Percentiles rank a stretch among this genome's conserved stretches.
phyloP scores from a whole-genome alignment of 2,888 invertebrate species.

The Labia minor region DNA sequence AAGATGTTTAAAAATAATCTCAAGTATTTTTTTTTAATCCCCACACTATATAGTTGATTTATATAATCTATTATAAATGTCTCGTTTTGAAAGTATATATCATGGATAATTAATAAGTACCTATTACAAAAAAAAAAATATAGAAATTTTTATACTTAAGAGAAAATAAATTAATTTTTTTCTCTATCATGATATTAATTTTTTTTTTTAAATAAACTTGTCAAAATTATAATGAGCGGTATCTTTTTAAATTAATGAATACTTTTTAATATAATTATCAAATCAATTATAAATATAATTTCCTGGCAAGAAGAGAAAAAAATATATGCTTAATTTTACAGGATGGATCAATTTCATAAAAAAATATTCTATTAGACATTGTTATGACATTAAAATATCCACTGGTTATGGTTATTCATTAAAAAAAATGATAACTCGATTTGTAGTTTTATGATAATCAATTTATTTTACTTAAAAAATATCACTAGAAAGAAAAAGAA shows the following conservation, averaged over 20 bases:
- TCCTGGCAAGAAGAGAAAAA: not conserved
- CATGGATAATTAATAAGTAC: not conserved
- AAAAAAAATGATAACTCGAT: no score
- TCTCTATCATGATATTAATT: not conserved
- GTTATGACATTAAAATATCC: no score
- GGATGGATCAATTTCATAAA: not conserved
- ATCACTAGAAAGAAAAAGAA: no score
- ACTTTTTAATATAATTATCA: not conserved
- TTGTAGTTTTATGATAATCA: no score
- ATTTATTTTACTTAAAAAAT: no score
- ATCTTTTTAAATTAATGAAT: not conserved
- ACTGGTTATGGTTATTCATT: no score
- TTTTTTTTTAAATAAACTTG: not conserved
- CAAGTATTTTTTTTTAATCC: not conserved
- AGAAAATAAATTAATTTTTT: no score
- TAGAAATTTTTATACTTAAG: not conserved
- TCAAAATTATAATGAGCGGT: not conserved
- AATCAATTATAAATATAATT: not conserved
- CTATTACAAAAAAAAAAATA: not conserved
- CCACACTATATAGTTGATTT: not conserved
- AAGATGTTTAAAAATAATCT: not conserved
- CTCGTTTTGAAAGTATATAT: not conserved
- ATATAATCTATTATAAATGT: not conserved
- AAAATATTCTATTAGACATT: not conserved
- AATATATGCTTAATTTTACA: not conserved